Evolutionary conservation across 2,113 vertebrate species (phyloP).

Genomic region (Macrotus californicus): DNA sequence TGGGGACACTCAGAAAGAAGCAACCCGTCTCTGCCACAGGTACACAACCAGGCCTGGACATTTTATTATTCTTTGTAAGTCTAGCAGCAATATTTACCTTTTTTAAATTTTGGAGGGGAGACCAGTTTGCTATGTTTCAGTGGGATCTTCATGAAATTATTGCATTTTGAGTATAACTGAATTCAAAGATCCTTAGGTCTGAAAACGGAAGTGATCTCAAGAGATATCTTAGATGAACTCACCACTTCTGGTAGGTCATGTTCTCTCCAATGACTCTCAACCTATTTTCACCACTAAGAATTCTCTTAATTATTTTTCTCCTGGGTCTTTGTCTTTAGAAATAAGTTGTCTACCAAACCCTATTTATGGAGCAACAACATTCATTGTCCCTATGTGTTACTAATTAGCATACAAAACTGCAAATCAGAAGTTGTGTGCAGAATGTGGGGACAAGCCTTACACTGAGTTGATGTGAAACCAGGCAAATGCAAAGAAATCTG

Average conservation of each 20-base stretch:
- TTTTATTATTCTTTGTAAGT: background rate
- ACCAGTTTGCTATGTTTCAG: background rate
- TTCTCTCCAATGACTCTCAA: background rate
- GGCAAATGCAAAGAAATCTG: background rate
- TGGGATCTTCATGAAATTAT: background rate
- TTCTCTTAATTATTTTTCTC: background rate
- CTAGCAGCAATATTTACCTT: background rate
- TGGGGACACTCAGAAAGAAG: background rate
- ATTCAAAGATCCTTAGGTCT: background rate
- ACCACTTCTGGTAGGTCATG: background rate
- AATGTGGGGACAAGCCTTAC: background rate
- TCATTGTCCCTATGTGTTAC: background rate
- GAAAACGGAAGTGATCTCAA: background rate
- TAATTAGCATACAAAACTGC: background rate
- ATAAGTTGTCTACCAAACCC: background rate
- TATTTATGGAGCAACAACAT: background rate
- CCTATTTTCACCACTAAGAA: background rate
- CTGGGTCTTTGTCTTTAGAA: background rate
- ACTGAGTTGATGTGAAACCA: background rate
- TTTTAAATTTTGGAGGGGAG: background rate
- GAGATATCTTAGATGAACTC: background rate
- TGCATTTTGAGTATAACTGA: background rate
- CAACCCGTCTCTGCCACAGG: background rate
- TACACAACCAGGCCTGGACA: background rate
- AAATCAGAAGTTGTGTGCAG: background rate